These are phyloP conservation scores for Parnassius mnemosyne DNA, from an alignment of 2,888 invertebrate genomes.

Conservation along the genomic window DNA sequence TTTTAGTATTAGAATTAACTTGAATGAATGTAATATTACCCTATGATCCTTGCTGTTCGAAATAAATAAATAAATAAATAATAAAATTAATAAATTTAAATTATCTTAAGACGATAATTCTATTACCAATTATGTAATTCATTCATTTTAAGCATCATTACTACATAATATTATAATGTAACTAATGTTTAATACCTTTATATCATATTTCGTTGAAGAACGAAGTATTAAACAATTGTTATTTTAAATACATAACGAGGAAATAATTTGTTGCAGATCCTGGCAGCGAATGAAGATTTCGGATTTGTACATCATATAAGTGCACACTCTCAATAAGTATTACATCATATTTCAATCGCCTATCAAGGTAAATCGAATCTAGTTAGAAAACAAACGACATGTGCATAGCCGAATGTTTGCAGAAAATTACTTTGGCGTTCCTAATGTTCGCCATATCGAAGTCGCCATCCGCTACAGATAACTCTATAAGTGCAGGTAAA, in stretches of 20 bases:
- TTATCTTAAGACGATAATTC: too few relatives aligned
- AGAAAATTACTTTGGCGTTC: constrained; percentile 57
- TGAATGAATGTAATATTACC: too few relatives aligned
- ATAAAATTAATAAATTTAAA: too few relatives aligned
- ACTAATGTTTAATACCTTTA: too few relatives aligned
- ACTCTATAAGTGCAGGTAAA: constrained; percentile 61
- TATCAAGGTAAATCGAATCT: constrained; percentile 38
- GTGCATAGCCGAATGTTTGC: constrained; percentile 55
- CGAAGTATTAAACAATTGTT: neutral
- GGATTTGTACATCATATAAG: constrained; percentile 15
- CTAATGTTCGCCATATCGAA: constrained; percentile 56
- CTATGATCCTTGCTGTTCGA: too few relatives aligned
- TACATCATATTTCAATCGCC: constrained; percentile 4
- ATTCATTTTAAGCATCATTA: too few relatives aligned
- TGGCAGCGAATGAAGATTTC: constrained; percentile 36
- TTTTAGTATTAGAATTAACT: too few relatives aligned
- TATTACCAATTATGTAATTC: too few relatives aligned
- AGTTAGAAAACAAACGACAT: constrained; percentile 63
- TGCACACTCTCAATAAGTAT: constrained; percentile 1
- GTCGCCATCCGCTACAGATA: constrained; percentile 65
- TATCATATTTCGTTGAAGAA: too few relatives aligned
- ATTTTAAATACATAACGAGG: neutral
- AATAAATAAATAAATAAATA: too few relatives aligned
- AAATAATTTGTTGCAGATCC: constrained; percentile 60
- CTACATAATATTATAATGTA: too few relatives aligned